These are phyloP conservation scores for Tiliacea aurago DNA, from an alignment of 2,888 invertebrate genomes.

Conservation along the genomic window DNA sequence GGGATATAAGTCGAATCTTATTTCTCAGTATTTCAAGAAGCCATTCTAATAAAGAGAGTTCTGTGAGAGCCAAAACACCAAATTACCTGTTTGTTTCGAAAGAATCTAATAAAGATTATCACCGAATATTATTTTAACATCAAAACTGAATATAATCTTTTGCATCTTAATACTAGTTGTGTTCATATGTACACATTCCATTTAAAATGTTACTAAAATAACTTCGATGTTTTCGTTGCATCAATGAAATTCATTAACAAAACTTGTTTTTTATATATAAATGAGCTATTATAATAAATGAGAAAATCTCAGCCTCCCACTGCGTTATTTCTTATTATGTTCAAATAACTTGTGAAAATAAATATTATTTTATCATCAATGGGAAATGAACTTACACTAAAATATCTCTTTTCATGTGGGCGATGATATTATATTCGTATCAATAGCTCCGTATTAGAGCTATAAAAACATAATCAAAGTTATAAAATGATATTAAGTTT, in stretches of 20 bases:
- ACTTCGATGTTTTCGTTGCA: neutral
- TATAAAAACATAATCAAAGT: constrained; percentile 56
- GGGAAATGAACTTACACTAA: constrained; percentile 10
- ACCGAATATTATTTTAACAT: neutral
- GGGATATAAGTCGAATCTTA: no score
- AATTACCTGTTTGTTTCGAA: no score
- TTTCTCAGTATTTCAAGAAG: neutral
- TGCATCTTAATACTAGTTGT: constrained; percentile 12
- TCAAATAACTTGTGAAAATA: constrained; percentile 47
- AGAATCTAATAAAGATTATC: no score
- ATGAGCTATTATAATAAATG: neutral
- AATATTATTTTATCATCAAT: constrained; percentile 41
- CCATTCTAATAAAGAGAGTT: neutral
- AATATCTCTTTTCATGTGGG: constrained; percentile 18
- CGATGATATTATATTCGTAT: constrained; percentile 14
- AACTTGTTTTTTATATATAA: constrained; percentile 7
- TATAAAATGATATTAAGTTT: constrained; percentile 27
- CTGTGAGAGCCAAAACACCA: no score
- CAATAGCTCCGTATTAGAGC: constrained; percentile 6
- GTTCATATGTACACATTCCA: neutral
- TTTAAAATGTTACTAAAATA: constrained; percentile 17
- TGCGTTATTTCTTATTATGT: constrained; percentile 9
- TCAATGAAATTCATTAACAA: constrained; percentile 18
- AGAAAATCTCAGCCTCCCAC: constrained; percentile 30
- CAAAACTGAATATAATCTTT: constrained; percentile 2